Evolutionary conservation across 2,888 invertebrate genomes (phyloP).

Genomic region (Pristionchus japonicus): DNA sequence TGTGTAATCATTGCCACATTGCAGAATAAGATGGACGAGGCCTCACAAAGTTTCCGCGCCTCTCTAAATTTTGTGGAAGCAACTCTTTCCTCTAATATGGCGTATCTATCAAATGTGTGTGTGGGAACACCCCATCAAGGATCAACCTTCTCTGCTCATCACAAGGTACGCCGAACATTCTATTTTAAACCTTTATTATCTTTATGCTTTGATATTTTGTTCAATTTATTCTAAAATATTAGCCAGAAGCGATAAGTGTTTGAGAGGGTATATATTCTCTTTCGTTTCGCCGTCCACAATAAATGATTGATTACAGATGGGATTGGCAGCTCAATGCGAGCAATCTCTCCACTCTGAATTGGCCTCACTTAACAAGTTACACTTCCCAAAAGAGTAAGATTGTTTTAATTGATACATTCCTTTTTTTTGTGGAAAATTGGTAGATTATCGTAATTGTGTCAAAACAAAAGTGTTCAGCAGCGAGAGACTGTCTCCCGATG

Average conservation of each 20-base stretch:
- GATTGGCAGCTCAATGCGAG: slow-evolving; percentile 34
- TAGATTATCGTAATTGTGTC: too few relatives aligned
- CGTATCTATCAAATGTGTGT: slow-evolving; percentile 63
- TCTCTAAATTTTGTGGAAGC: slow-evolving; percentile 55
- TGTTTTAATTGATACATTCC: not conserved
- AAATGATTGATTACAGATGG: slow-evolving; percentile 23
- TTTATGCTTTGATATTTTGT: too few relatives aligned
- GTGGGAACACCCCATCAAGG: slow-evolving; percentile 54
- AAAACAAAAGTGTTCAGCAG: not conserved
- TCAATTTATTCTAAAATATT: too few relatives aligned
- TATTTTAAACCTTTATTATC: too few relatives aligned
- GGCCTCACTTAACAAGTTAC: not conserved
- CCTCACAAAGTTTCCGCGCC: slow-evolving; percentile 52
- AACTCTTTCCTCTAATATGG: slow-evolving; percentile 57
- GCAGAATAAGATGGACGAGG: slow-evolving; percentile 56
- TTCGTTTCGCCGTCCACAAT: too few relatives aligned
- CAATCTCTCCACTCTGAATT: slow-evolving; percentile 35
- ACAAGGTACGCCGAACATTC: slow-evolving; percentile 48
- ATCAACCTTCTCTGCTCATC: slow-evolving; percentile 60
- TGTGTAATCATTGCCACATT: not conserved
- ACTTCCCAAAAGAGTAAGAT: slow-evolving; percentile 27
- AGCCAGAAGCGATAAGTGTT: too few relatives aligned
- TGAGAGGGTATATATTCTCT: too few relatives aligned
- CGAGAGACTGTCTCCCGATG: not conserved
- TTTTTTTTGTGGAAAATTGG: too few relatives aligned